Evolutionary conservation across 1,140 invertebrate genomes (phyloP), one percentile per base, ranked within the genome.

Genomic region (Nymphalis io): DNA sequence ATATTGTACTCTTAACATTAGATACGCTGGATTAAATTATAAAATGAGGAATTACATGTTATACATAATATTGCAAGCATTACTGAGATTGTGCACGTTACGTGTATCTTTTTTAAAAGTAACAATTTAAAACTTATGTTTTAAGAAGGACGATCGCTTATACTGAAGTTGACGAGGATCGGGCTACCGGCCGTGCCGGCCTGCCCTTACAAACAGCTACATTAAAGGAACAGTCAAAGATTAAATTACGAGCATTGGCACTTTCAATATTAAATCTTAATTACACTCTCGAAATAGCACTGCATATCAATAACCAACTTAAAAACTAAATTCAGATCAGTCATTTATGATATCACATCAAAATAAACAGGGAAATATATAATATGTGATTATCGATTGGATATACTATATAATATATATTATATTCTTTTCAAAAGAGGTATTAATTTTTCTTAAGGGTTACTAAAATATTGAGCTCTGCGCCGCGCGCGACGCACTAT

Each of bases 281-380:
- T 90, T 91, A 92, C 86, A 90, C 82, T 84, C 86, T 91, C 84
- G 87, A 91, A 91, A 91, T 92, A 92, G 89, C 89, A 92, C 90
- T 92, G 92, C 89, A 84, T 88, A 91, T 89, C 84, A 88, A 90
- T 90, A 92, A 92, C 82, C 92, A 92, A 92, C 92, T 92, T 92
- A 92, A 91, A 92, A 92, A 92, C 92, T 92, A 92, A 92, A 92
- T 92, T 91, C 92, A 93, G 92, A 93, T 93, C 92, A 93, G 92
- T 93, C 92, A 90, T 92, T 90, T 92, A 92, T 92, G 92, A 92
- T 93, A 93, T 93, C 92, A 93, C 92, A 93, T 93, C 90, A 91
- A 93, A 92, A 92, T 91, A 90, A 92, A 92, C 87, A 88, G 90
- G 91, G 89, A 89, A 91, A 91, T 91, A 92, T 87, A 91, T 89